Base-by-base conservation (phyloP, 2,797 vertebrate species). In the Sparidentex hasta region DNA sequence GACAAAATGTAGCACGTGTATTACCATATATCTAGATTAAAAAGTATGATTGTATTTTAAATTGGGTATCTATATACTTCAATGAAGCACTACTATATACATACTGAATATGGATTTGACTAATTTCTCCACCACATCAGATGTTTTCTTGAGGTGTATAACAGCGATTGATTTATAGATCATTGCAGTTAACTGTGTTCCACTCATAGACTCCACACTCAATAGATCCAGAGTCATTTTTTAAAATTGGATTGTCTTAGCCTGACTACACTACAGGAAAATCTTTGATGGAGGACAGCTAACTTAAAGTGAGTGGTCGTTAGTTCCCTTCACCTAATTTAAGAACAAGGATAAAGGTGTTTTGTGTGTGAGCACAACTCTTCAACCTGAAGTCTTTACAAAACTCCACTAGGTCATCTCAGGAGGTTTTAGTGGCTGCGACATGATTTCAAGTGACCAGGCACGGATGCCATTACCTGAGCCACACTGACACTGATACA, bases 171-270 rank as follows among this genome's bases (percentile, higher is more conserved):
- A 71, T 85, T 72, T 55, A 57, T 48, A 72, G 43, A 54, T 65
- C 47, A 48, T 38, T 55, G 27, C 65, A 44, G 72, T 77, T n/a
- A 55, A 80, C 59, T 71, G 43, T 77, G 59, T 72, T 65, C 17
- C 17, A 43, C 70, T 72, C 27, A 55, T 27, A 52, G 56, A 58
- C 27, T 65, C 38, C 43, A 70, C 56, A 48, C 17, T 61, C 1
- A 66, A 27, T 65, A 18, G 72, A 80, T 46, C 23, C 51, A 63
- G 17, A 67, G 66, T 86, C 55, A 23, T 41, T 6, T 56, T 51
- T 23, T 25, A 1, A 43, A 25, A 61, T 18, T 20, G 43, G 33
- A 68, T 62, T 44, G 58, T 71, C 25, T 56, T 54, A 25, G 46
- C 27, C 16, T 75, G 9, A n/a, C 21, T 51, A 23, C 1, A 25